These are phyloP conservation scores for Melipona bicolor DNA, from an alignment of 2,888 invertebrate genomes.

Conservation along the genomic window DNA sequence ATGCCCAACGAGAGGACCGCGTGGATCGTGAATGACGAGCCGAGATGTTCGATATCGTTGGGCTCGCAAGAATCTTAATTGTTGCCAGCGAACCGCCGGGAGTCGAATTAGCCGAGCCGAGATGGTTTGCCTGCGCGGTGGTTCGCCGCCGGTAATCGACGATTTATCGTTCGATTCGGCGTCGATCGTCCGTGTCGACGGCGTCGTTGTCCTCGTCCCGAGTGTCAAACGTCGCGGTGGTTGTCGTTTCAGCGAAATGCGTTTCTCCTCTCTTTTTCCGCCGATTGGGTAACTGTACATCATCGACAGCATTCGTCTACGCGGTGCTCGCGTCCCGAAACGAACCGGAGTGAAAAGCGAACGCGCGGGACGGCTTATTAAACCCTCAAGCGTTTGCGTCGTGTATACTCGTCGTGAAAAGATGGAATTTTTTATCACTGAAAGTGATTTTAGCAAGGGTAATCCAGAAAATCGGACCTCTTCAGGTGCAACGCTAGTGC, in stretches of 20 bases:
- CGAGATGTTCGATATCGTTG: constrained; percentile 58
- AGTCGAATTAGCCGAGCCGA: constrained; percentile 37
- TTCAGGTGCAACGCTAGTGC: no score
- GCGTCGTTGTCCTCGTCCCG: background rate
- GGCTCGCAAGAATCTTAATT: constrained; percentile 62
- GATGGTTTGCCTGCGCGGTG: background rate
- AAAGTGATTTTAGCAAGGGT: no score
- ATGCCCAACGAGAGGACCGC: constrained; percentile 43
- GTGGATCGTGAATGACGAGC: constrained; percentile 57
- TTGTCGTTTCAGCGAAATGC: background rate
- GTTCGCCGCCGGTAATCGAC: constrained; percentile 32
- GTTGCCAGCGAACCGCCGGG: constrained; percentile 26
- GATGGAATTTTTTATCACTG: no score
- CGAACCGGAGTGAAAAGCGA: constrained; percentile 33
- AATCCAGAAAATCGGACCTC: no score
- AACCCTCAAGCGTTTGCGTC: background rate
- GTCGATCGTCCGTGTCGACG: constrained; percentile 11
- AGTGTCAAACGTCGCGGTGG: background rate
- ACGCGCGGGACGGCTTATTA: constrained; percentile 43
- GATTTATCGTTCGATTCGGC: constrained; percentile 41
- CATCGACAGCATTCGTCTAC: constrained; percentile 3
- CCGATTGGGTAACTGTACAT: constrained; percentile 45
- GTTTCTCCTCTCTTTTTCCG: background rate
- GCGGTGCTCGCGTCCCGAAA: constrained; percentile 36
- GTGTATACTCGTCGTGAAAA: no score